A percentile compares a stretch with the other conserved stretches of the same genome.
These are phyloP conservation scores for Anthophora plumipes DNA, from an alignment of 2,888 invertebrate genomes.

Conservation along the genomic window DNA sequence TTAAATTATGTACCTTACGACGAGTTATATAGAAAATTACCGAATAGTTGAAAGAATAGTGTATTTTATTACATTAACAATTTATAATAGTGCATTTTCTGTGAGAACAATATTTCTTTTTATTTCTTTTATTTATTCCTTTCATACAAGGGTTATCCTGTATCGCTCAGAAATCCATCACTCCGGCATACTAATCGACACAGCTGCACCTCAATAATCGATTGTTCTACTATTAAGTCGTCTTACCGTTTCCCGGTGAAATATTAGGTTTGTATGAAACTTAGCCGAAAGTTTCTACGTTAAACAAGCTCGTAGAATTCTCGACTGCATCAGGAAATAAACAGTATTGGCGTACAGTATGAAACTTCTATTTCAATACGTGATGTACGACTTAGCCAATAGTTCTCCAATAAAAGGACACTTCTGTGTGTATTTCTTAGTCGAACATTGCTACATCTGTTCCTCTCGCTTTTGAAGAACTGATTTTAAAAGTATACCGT, in stretches of 20 bases:
- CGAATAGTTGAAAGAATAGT: too few species aligned
- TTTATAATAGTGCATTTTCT: too few species aligned
- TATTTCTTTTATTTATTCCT: too few species aligned
- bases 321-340: not conserved
- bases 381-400: slow-evolving; percentile 7
- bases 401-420: slow-evolving; percentile 19
- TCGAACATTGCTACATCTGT: not conserved
- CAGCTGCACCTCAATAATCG: too few species aligned
- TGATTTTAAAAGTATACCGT: not conserved
- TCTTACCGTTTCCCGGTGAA: not conserved
- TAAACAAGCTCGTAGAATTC: not conserved
- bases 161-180: too few species aligned
- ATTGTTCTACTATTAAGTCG: too few species aligned
- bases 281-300: not conserved
- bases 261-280: not conserved
- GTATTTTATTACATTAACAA: too few species aligned
- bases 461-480: not conserved
- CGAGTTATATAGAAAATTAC: too few species aligned
- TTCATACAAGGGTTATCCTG: too few species aligned
- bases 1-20: too few species aligned
- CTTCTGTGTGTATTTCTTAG: not conserved
- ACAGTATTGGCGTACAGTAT: not conserved
- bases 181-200: too few species aligned
- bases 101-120: too few species aligned
- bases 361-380: slow-evolving; percentile 19